Evolutionary conservation across 2,888 invertebrate genomes (phyloP), one percentile per base, ranked within the genome.

Genomic region (Coelopa pilipes): DNA sequence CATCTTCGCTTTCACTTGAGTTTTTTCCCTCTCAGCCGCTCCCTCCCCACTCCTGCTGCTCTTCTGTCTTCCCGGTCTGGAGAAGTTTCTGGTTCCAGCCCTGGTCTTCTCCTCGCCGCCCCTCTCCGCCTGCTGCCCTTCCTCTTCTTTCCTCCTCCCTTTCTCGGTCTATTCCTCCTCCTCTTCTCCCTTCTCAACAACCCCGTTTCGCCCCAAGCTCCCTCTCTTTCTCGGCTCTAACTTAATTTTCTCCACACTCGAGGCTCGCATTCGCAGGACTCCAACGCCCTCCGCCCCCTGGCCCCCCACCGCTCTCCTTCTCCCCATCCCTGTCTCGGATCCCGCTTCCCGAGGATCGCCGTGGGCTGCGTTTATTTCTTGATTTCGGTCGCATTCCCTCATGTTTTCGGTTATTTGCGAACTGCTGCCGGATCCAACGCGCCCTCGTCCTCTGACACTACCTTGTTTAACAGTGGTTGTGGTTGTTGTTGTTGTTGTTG

Each of bases 211-310:
- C n/a, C 53, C 53, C 2, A 34, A 21, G 17, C 24, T 59, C 24
- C 12, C 2, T 59, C 15, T 34, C 62, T 34, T 45, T n/a, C 45
- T 21, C 49, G 4, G 50, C 46, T 68, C 21, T 73, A 50, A 68
- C 66, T 50, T 66, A 66, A 66, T 66, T 66, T 66, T 17, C 21
- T 50, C 50, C 66, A 66, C 45, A 45, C 50, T 53, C 19, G 49
- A 21, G 34, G 34, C 34, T 34, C 7, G 34, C 34, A 34, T 34
- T 34, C 34, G 34, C 34, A 34, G 34, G 34, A 4, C 34, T 34
- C 7, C 34, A 2, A 4, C 34, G 34, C 7, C 34, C 34, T 34
- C 34, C 34, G 34, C 34, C 7, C 7, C 34, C 4, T 34, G 4
- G 2, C 7, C 7, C 34, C 7, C 34, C 34, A 2, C 7, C 34